A percentile compares a stretch with the other conserved stretches of the same genome.
phyloP scores from a whole-genome alignment of 2,797 vertebrate species.

The Alcedo quadribrachys region DNA sequence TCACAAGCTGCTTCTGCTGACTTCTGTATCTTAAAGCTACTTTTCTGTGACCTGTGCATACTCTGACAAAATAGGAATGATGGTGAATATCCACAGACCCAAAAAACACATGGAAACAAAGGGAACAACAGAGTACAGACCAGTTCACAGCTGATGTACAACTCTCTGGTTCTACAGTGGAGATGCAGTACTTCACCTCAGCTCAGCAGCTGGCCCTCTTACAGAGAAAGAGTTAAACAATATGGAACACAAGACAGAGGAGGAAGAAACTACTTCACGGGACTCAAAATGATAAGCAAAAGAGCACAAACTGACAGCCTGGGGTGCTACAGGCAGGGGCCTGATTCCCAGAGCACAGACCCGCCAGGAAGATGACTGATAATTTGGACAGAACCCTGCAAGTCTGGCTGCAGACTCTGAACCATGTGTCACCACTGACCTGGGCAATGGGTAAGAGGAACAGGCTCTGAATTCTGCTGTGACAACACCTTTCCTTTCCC shows the following conservation, averaged over 20 bases:
- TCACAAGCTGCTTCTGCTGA: not conserved
- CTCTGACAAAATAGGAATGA: not conserved
- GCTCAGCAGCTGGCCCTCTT: slow-evolving; percentile 8
- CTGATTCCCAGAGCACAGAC: not conserved
- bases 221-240: not conserved
- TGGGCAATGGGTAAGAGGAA: not conserved
- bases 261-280: not conserved
- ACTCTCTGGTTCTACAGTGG: not conserved
- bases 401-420: not conserved
- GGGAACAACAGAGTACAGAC: slow-evolving; percentile 5
- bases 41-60: not conserved
- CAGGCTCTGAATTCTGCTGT: not conserved
- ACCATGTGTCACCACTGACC: not conserved
- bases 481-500: not conserved
- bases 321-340: not conserved
- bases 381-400: not conserved
- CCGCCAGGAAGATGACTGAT: not conserved
- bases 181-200: not conserved
- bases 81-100: not conserved
- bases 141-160: slow-evolving; percentile 10
- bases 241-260: not conserved
- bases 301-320: not conserved
- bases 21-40: not conserved
- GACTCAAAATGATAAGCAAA: not conserved
- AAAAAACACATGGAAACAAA: not conserved